Percentiles rank a stretch among this genome's conserved stretches.
Conservation (phyloP, 2,797 vertebrate species). For the Pogonophryne albipinna region DNA sequence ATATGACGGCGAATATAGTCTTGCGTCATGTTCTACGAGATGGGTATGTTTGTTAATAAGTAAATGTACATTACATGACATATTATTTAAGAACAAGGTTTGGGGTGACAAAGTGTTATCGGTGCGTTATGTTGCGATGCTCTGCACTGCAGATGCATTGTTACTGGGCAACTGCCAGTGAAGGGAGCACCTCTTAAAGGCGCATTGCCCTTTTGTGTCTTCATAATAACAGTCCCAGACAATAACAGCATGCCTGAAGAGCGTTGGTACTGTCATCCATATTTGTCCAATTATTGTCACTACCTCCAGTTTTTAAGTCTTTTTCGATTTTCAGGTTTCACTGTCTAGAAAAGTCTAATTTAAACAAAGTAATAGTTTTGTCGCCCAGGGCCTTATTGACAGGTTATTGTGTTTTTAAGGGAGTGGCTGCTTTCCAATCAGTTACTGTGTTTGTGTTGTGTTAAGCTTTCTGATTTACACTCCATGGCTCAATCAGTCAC, state of each 20-base stretch:
- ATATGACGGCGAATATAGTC: neutral
- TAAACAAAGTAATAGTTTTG: constrained; percentile 40
- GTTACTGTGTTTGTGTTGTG: neutral
- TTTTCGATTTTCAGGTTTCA: neutral
- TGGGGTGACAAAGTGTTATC: constrained; percentile 20
- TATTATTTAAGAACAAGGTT: neutral
- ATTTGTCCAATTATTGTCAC: neutral
- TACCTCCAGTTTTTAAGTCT: no score
- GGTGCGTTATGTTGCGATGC: constrained; percentile 51
- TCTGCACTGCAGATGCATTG: constrained; percentile 84
- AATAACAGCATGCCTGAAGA: neutral
- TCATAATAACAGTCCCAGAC: neutral
- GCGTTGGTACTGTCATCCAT: neutral
- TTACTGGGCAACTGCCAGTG: constrained; percentile 68
- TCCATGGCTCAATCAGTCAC: neutral
- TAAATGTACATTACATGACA: neutral
- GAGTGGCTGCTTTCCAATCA: constrained; percentile 58
- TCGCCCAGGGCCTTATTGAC: constrained; percentile 30
- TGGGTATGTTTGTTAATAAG: neutral
- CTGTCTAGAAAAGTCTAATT: neutral
- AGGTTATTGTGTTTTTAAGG: constrained; percentile 55
- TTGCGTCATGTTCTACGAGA: neutral
- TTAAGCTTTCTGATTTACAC: constrained; percentile 31
- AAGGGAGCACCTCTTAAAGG: constrained; percentile 78
- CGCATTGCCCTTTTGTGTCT: constrained; percentile 35